Percentiles rank a stretch among this genome's conserved stretches.
Conservation (phyloP, 2,888 invertebrate genomes). For the Chouioia cunea region DNA sequence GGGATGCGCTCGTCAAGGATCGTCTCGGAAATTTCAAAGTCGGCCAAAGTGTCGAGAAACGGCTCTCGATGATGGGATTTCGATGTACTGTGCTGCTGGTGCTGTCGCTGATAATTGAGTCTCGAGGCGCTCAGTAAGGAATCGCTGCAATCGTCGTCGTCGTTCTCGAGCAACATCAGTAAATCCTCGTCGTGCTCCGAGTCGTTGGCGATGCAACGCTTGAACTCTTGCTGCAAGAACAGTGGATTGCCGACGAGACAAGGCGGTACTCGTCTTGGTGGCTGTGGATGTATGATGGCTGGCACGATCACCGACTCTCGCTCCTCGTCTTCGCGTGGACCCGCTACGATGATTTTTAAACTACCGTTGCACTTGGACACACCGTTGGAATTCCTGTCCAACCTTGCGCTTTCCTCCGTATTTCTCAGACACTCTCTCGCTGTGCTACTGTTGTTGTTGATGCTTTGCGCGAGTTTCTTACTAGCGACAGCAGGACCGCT, state of each 20-base stretch:
- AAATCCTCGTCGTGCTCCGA: slow-evolving; percentile 39
- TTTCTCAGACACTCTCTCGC: slow-evolving; percentile 57
- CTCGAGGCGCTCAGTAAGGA: slow-evolving; percentile 77
- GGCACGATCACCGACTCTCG: slow-evolving; percentile 81
- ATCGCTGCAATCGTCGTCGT: slow-evolving; percentile 76
- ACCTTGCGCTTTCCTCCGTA: slow-evolving; percentile 68
- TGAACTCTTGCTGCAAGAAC: slow-evolving; percentile 7
- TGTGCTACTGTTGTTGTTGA: too few relatives aligned
- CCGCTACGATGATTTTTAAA: slow-evolving; percentile 70
- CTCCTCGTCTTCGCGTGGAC: slow-evolving; percentile 63
- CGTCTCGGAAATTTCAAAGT: slow-evolving; percentile 50
- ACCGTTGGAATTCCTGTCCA: slow-evolving; percentile 39
- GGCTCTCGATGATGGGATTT: slow-evolving; percentile 29
- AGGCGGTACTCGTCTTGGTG: slow-evolving; percentile 77
- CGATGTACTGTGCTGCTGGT: slow-evolving; percentile 19
- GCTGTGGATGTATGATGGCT: slow-evolving; percentile 83
- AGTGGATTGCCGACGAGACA: slow-evolving; percentile 57
- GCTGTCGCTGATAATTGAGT: slow-evolving; percentile 54
- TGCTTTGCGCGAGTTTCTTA: too few relatives aligned
- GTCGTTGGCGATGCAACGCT: background rate
- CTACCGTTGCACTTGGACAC: too few relatives aligned
- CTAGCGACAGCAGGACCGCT: background rate
- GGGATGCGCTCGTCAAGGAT: slow-evolving; percentile 37
- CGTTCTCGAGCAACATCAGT: slow-evolving; percentile 66
- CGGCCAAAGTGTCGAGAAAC: too few relatives aligned